Conservation (phyloP, 2,888 invertebrate genomes). For the Pseudococcus longispinus region DNA sequence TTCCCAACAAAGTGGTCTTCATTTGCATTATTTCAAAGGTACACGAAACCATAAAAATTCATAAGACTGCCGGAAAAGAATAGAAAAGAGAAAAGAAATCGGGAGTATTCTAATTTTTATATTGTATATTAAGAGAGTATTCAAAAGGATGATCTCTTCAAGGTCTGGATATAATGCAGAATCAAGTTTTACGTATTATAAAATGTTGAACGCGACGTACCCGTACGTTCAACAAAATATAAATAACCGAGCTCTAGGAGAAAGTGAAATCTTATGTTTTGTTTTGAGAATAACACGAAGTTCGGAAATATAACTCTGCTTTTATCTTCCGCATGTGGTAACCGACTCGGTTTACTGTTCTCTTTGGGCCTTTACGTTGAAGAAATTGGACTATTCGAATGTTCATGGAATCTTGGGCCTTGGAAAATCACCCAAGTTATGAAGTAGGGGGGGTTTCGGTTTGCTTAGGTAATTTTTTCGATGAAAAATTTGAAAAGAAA, state of each 20-base stretch:
- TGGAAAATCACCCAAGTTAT: not conserved
- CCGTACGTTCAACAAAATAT: not conserved
- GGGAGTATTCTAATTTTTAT: not conserved
- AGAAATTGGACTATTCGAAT: not conserved
- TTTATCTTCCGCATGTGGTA: constrained; percentile 12
- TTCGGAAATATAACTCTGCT: constrained; percentile 28
- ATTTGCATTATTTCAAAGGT: constrained; percentile 16
- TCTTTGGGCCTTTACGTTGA: not conserved
- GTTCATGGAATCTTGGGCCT: not conserved
- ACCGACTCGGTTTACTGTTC: not conserved
- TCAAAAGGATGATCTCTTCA: constrained; percentile 31
- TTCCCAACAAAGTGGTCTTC: constrained; percentile 1
- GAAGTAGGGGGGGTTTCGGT: not conserved
- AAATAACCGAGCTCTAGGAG: constrained; percentile 20
- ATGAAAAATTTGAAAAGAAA: constrained; percentile 9
- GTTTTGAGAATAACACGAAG: constrained; percentile 39
- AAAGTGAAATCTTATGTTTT: constrained; percentile 45
- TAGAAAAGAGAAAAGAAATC: constrained; percentile 8
- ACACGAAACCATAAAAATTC: constrained; percentile 20
- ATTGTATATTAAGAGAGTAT: not conserved
- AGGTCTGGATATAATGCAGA: constrained; percentile 7
- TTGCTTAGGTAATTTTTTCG: not conserved
- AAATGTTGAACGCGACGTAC: not conserved
- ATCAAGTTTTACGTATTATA: constrained; percentile 29
- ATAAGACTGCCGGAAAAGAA: constrained; percentile 12